Base-by-base conservation (phyloP, 2,797 vertebrate genomes). In the Falco peregrinus region DNA sequence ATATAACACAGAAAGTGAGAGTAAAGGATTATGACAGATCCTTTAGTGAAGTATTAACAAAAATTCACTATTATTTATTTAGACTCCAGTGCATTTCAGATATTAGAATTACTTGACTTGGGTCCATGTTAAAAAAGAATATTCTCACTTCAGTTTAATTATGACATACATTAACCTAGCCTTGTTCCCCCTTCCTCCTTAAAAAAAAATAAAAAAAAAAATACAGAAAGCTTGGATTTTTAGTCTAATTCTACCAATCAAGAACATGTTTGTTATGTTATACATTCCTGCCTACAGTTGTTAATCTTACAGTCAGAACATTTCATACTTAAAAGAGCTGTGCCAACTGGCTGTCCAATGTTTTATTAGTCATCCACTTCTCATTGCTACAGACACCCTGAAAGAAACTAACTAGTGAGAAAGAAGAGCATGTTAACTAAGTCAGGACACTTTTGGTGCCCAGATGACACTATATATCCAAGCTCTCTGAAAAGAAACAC, bases 101-200 rank as follows among this genome's bases (percentile, higher is more conserved):
- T 45, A 59, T 29, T 61, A 87, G 11, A 70, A n/a, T 60, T 77
- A 39, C 4, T 84, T 84, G 24, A 82, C 18, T 69, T 41, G 4
- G 4, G 7, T 39, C 17, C 21, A 31, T 21, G 7, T 10, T 57
- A 26, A 54, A 77, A 87, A 94, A 71, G 5, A 43, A 16, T 12
- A 48, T 37, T 89, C 20, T 60, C 22, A 59, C 12, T 57, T 82
- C 24, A 63, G 4, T 70, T 51, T 83, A 51, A 28, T 31, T 57
- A 54, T 50, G 29, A 54, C 4, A n/a, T 77, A 20, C 4, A 17
- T 37, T 56, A 76, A 33, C 13, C 20, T 31, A 35, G 8, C 11
- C 26, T 16, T 39, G 35, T 12, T 15, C 24, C 11, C 8, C 24
- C 21, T 5, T 5, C 6, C 1, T 5, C 5, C 2, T 3, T 33